Percentiles rank a stretch among this genome's conserved stretches.
phyloP scores from a whole-genome alignment of 2,797 vertebrate species.

The Erpetoichthys calabaricus region DNA sequence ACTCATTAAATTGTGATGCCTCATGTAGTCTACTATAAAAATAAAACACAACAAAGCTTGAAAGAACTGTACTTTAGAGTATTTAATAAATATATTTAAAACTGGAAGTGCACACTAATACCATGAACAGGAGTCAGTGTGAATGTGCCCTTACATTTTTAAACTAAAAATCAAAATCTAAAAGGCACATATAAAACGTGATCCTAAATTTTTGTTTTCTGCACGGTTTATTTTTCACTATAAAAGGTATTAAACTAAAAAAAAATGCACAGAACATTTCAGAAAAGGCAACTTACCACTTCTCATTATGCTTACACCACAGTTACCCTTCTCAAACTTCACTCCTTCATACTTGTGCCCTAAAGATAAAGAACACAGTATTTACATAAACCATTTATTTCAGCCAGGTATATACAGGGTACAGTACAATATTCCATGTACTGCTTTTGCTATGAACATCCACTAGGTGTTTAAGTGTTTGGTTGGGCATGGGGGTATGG shows the following conservation, averaged over 20 bases:
- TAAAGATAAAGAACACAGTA: conserved; percentile 26
- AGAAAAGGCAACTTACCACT: conserved; percentile 58
- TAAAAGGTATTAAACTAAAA: background rate
- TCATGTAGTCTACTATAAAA: too few species aligned
- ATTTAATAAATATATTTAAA: background rate
- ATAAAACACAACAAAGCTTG: too few species aligned
- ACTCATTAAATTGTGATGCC: too few species aligned
- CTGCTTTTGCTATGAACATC: too few species aligned
- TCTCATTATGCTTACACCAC: conserved; percentile 91
- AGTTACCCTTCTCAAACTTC: conserved; percentile 86
- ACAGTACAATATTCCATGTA: too few species aligned
- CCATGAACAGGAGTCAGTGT: background rate
- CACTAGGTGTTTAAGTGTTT: too few species aligned
- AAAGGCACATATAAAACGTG: too few species aligned
- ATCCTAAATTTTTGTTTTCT: too few species aligned
- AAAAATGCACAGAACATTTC: background rate
- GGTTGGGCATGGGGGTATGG: too few species aligned
- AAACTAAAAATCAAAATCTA: background rate
- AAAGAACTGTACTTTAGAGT: too few species aligned
- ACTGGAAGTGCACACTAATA: background rate
- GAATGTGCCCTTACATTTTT: background rate
- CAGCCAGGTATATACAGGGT: too few species aligned
- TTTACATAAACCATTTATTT: too few species aligned
- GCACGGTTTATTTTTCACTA: background rate
- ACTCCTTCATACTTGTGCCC: conserved; percentile 91